Percentiles rank a stretch among this genome's conserved stretches.
Conservation (phyloP, 2,113 vertebrate species). For the Dolichallabes microphthalmus region DNA sequence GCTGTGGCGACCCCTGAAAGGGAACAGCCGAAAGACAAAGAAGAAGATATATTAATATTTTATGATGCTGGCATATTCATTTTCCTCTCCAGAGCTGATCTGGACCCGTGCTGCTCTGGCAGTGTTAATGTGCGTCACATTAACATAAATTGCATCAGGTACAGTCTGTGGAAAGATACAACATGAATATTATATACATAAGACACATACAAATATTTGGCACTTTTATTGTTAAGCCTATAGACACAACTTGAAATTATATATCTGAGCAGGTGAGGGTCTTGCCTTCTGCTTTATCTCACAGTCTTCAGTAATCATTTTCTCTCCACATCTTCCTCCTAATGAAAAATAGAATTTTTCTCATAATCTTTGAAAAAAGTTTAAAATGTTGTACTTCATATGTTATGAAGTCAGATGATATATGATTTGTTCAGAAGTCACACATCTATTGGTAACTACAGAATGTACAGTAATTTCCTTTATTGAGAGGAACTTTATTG, state of each 20-base stretch:
- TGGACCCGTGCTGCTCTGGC: background rate
- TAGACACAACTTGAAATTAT: too few relatives aligned
- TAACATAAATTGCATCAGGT: conserved; percentile 9
- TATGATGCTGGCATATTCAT: background rate
- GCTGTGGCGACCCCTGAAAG: too few relatives aligned
- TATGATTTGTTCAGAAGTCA: background rate
- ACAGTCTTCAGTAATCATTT: background rate
- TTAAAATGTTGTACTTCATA: too few relatives aligned
- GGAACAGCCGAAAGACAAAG: too few relatives aligned
- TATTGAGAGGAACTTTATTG: too few relatives aligned
- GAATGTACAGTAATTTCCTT: too few relatives aligned
- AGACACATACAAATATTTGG: background rate
- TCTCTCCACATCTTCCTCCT: background rate
- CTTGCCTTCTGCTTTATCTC: background rate
- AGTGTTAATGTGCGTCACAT: background rate
- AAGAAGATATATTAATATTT: background rate
- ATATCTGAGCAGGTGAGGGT: too few relatives aligned
- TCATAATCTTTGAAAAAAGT: too few relatives aligned
- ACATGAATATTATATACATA: background rate
- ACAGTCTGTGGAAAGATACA: background rate
- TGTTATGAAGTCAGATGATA: too few relatives aligned
- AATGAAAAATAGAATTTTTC: background rate
- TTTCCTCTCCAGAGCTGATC: background rate
- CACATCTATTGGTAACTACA: background rate
- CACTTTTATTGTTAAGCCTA: background rate